Percentiles rank a stretch among this genome's conserved stretches.
These are phyloP conservation scores for Mesoclemmys tuberculata DNA, from an alignment of 2,113 vertebrate genomes.

Conservation along the genomic window DNA sequence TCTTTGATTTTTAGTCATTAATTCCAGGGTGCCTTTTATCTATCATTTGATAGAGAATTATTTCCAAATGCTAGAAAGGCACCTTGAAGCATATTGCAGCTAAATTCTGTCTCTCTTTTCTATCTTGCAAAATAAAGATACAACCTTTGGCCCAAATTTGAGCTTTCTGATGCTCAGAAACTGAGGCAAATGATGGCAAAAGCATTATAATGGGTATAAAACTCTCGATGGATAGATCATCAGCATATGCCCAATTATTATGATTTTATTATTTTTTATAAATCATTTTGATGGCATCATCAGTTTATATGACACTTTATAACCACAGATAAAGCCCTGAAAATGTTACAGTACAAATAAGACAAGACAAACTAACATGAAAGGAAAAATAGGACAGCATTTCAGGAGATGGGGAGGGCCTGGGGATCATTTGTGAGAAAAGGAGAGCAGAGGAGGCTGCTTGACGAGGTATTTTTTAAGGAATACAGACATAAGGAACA, in stretches of 20 bases:
- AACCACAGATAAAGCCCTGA: conserved; percentile 12
- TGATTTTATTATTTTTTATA: conserved; percentile 53
- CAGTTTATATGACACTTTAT: not conserved
- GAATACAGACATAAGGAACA: not conserved
- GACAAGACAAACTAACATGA: not conserved
- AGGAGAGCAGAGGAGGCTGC: not conserved
- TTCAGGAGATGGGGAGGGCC: not conserved
- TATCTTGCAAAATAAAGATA: conserved; percentile 68
- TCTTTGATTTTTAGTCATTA: conserved; percentile 64
- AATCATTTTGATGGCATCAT: conserved; percentile 37
- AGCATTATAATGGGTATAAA: conserved; percentile 72
- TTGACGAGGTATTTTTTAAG: not conserved
- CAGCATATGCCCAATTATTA: conserved; percentile 70
- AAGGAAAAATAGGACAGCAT: not conserved
- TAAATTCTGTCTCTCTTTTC: conserved; percentile 73
- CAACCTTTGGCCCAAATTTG: conserved; percentile 71
- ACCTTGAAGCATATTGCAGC: conserved; percentile 73
- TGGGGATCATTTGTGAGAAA: not conserved
- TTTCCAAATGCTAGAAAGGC: conserved; percentile 74
- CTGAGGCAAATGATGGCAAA: conserved; percentile 71
- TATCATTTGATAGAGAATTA: conserved; percentile 70
- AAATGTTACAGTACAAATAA: not conserved
- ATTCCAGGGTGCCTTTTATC: conserved; percentile 54
- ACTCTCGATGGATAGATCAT: conserved; percentile 41
- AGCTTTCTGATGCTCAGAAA: conserved; percentile 73